Evolutionary conservation across 2,888 invertebrate species (phyloP).

Genomic region (Trissolcus japonicus): DNA sequence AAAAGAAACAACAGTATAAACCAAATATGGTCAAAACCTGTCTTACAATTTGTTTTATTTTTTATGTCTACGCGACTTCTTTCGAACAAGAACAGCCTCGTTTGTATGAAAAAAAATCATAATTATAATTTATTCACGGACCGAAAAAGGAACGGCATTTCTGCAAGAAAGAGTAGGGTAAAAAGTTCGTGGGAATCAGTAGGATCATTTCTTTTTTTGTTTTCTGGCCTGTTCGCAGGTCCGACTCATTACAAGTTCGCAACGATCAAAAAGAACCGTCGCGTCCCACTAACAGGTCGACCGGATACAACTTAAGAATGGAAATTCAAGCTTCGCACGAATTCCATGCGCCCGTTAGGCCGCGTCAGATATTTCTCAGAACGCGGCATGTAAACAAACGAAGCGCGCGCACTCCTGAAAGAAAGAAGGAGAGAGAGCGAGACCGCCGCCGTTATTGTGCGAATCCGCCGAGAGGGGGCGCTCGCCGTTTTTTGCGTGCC

Average conservation of each 20-base stretch:
- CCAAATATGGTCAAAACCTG: no score
- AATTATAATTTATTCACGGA: no score
- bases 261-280: slow-evolving; percentile 30
- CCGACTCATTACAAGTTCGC: slow-evolving; percentile 31
- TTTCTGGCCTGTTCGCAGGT: neutral
- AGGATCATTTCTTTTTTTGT: neutral
- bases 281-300: slow-evolving; percentile 47
- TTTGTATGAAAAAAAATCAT: no score
- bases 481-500: slow-evolving; percentile 28
- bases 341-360: slow-evolving; percentile 70
- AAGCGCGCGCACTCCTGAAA: slow-evolving; percentile 42
- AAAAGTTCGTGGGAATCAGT: slow-evolving; percentile 14
- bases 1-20: no score
- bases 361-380: slow-evolving; percentile 73
- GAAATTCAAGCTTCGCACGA: slow-evolving; percentile 69
- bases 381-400: slow-evolving; percentile 74
- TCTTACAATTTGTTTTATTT: no score
- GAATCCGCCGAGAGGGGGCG: slow-evolving; percentile 44
- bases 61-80: no score
- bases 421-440: slow-evolving; percentile 4
- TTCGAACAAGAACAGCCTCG: no score
- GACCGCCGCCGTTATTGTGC: slow-evolving; percentile 56
- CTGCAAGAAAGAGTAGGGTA: no score
- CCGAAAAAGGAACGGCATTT: no score
- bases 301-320: slow-evolving; percentile 72